Percentiles rank a stretch among this genome's conserved stretches.
phyloP scores from a whole-genome alignment of 2,113 vertebrate genomes.

The Saiga tatarica region DNA sequence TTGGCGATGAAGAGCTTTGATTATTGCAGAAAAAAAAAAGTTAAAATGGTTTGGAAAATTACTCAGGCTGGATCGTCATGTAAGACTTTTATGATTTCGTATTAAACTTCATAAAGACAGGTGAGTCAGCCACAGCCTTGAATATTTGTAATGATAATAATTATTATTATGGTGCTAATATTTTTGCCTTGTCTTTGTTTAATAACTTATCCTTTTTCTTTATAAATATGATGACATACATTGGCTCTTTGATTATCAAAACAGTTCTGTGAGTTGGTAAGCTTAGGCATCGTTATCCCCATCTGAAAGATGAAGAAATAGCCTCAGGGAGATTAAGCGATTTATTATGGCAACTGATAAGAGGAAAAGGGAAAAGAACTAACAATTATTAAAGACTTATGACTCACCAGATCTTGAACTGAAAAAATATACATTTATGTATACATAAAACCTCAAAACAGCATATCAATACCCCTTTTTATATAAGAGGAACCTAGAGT shows the following conservation, averaged over 20 bases:
- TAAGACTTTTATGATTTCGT: slow-evolving; percentile 34
- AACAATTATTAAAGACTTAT: background rate
- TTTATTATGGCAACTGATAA: slow-evolving; percentile 27
- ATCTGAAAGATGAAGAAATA: slow-evolving; percentile 38
- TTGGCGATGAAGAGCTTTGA: slow-evolving; percentile 32
- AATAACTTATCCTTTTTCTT: slow-evolving; percentile 32
- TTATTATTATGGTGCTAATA: slow-evolving; percentile 54
- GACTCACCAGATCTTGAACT: background rate
- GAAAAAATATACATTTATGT: background rate
- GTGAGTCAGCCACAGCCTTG: slow-evolving; percentile 51
- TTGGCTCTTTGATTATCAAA: slow-evolving; percentile 44
- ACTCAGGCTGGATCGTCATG: background rate
- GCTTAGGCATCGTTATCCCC: background rate
- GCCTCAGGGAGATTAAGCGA: slow-evolving; percentile 31
- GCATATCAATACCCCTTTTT: background rate
- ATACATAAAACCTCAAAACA: background rate
- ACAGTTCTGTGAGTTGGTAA: slow-evolving; percentile 10
- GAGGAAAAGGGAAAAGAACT: slow-evolving; percentile 5
- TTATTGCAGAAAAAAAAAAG: slow-evolving; percentile 13
- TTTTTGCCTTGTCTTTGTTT: slow-evolving; percentile 52
- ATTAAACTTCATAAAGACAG: slow-evolving; percentile 60
- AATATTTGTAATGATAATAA: slow-evolving; percentile 50
- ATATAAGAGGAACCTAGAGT: background rate
- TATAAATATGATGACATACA: slow-evolving; percentile 5
- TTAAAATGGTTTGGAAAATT: slow-evolving; percentile 37